A percentile compares a stretch with the other conserved stretches of the same genome.
phyloP scores from a whole-genome alignment of 37 sponge, comb jelly and placozoan genomes.

The Eunapius fragilis region DNA sequence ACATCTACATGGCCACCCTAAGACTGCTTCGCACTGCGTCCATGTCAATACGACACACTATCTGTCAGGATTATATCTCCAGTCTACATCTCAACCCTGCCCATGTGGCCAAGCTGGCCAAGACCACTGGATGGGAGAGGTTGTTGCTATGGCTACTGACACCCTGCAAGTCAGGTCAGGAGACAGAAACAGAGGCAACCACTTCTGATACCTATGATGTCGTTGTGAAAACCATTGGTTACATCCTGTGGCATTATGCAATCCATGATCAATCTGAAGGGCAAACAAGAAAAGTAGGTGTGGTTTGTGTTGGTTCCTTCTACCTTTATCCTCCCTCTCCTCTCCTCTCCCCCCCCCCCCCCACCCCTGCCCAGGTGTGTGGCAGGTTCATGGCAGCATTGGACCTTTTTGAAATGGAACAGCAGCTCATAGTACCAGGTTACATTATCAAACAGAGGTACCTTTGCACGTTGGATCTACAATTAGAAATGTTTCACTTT shows the following conservation, averaged over 20 bases:
- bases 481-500: too few relatives aligned
- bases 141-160: constrained; percentile 74
- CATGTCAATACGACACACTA: constrained; percentile 38
- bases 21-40: constrained; percentile 50
- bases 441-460: constrained; percentile 55
- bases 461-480: neutral
- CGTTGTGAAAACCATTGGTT: constrained; percentile 36
- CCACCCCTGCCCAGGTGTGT: constrained; percentile 25
- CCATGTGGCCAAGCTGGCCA: constrained; percentile 44
- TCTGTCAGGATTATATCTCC: constrained; percentile 68
- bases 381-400: constrained; percentile 53
- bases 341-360: too few relatives aligned
- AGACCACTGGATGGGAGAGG: constrained; percentile 63
- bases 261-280: too few relatives aligned
- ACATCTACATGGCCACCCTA: constrained; percentile 43
- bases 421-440: constrained; percentile 34
- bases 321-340: too few relatives aligned
- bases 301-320: too few relatives aligned
- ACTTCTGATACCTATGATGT: constrained; percentile 26
- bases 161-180: neutral
- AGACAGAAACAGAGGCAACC: constrained; percentile 10
- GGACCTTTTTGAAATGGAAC: constrained; percentile 40
- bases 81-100: constrained; percentile 68
- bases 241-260: constrained; percentile 37
- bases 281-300: too few relatives aligned